Evolutionary conservation across 2,113 vertebrate genomes (phyloP), one percentile per base, ranked within the genome.

Genomic region (Quiscalus mexicanus): DNA sequence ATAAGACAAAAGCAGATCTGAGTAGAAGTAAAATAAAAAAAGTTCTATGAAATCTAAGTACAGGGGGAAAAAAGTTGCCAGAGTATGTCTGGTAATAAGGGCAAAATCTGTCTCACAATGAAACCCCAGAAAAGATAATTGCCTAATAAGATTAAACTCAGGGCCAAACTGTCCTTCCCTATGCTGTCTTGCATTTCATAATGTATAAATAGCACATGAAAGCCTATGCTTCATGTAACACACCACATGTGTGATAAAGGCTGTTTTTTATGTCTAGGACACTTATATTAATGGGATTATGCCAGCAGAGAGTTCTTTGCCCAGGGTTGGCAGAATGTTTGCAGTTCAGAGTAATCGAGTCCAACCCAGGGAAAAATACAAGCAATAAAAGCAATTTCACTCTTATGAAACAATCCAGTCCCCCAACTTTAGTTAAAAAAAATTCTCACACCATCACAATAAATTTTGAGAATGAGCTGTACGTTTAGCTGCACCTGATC

Each of bases 1-100:
- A 2, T 70, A 92, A 80, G 95, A 94, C 92, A 94, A 97, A 97
- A 97, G 84, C 80, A 93, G 83, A 97, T 96, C 84, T 97, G 95
- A 97, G 84, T 89, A 93, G 81, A 98, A 97, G 91, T 58, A 94
- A 90, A 84, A 70, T 89, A 95, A 94, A 20, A 20, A 83, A 85
- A 96, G 91, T 89, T 97, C 45, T 91, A 93, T 93, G 88, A 96
- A 97, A 97, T 95, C 11, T 42, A 95, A 96, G 59, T 89, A 93
- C 80, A 95, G 69, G 18, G 16, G 64, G 75, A 93, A 93, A 95
- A 95, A 96, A 85, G 74, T 50, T 96, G 85, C 90, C 89, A 91
- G 85, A 95, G 75, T 53, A 90, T 56, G 27, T 50, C 5, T 73
- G 33, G 11, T 35, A 94, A 93, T 53, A 93, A 74, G 49, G 60